These are phyloP conservation scores for Epirrita christyi DNA, from an alignment of 2,888 invertebrate species.

Conservation along the genomic window DNA sequence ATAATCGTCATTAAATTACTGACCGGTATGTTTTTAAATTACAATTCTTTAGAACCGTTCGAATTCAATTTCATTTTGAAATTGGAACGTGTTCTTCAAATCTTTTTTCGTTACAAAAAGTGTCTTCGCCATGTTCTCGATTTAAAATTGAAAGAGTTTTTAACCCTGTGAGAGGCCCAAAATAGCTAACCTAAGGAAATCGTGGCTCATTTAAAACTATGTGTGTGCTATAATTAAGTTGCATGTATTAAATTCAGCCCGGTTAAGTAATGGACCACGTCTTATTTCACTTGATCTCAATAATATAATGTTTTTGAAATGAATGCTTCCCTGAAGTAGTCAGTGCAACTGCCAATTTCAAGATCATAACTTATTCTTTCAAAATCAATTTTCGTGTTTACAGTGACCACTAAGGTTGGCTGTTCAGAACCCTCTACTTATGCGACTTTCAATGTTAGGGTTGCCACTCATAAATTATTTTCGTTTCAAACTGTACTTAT, in stretches of 20 bases:
- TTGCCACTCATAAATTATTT: constrained; percentile 30
- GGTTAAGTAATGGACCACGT: neutral
- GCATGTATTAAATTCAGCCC: neutral
- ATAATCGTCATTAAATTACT: constrained; percentile 51
- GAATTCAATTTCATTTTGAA: constrained; percentile 28
- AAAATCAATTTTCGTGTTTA: constrained; percentile 83
- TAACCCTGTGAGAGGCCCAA: too few relatives aligned
- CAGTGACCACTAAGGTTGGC: constrained; percentile 69
- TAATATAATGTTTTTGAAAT: constrained; percentile 45
- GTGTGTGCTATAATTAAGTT: constrained; percentile 11
- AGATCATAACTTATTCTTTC: constrained; percentile 64
- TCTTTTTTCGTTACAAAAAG: too few relatives aligned
- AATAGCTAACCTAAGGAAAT: too few relatives aligned
- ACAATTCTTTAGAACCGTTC: constrained; percentile 32
- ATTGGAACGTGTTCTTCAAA: constrained; percentile 23
- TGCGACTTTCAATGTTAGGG: constrained; percentile 52
- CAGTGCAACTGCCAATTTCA: constrained; percentile 51
- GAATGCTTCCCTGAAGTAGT: constrained; percentile 70
- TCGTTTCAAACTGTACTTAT: too few relatives aligned
- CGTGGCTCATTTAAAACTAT: neutral
- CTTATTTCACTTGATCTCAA: constrained; percentile 18
- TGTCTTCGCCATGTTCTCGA: too few relatives aligned
- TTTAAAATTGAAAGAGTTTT: too few relatives aligned
- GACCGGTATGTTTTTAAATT: constrained; percentile 45
- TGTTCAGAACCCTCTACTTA: constrained; percentile 68